Evolutionary conservation across 1,140 invertebrate species (phyloP), one percentile per base, ranked within the genome.

Genomic region (Drosophila paulistorum): DNA sequence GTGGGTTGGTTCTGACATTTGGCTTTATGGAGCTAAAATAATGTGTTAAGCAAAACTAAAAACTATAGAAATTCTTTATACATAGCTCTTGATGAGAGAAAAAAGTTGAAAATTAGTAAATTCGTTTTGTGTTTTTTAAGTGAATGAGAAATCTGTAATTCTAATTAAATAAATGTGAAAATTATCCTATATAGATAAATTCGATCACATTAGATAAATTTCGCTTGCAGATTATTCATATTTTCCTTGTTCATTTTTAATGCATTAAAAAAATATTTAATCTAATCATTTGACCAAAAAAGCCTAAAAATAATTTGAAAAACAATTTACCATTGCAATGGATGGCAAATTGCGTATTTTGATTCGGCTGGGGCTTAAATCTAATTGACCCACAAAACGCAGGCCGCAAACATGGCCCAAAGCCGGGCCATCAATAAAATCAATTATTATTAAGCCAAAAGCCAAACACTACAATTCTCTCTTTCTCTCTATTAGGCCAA

Each of bases 371-470:
- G 17, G 9, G 66, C 66, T 65, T 76, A 60, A 70, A 67, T 70
- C 66, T 77, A 70, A 77, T 77, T 77, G 74, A 60, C 59, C 42
- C 60, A 20, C 30, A 76, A 63, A 51, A 23, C 45, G 17, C 60
- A 65, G 63, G 76, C 74, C 63, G 59, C 30, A 42, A 76, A 76
- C 65, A 60, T 35, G 37, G 42, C 45, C 60, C 41, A 69, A 70
- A 58, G 57, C 57, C 60, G 33, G 54, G 37, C 66, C 33, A 33
- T 60, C 59, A 20, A 68, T 54, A 66, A 70, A 70, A 76, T 77
- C 74, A 77, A 76, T 77, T 77, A 70, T 76, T 74, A 77, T 70
- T 74, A 77, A 67, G 45, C 73, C 66, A 65, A 60, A 61, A 41
- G 42, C 60, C 55, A 69, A 69, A 57, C 37, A 33, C n/a, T 33